A percentile compares a stretch with the other conserved stretches of the same genome.
These are phyloP conservation scores for Sitta europaea DNA, from an alignment of 2,113 vertebrate genomes.

Conservation along the genomic window DNA sequence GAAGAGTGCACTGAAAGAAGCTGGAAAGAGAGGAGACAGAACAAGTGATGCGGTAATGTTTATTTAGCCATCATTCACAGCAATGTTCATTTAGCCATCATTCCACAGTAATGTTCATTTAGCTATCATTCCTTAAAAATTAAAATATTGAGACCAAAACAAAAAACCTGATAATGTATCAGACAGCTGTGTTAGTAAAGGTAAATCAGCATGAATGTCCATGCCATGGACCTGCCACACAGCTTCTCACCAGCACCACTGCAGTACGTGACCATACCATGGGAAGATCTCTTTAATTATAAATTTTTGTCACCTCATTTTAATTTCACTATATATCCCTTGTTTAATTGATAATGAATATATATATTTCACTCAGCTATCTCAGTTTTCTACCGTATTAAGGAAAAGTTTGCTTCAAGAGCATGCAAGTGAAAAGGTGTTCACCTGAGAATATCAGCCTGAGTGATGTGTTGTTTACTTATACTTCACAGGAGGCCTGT, in stretches of 20 bases:
- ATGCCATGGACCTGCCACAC: too few relatives aligned
- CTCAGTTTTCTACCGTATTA: background rate
- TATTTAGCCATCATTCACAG: too few relatives aligned
- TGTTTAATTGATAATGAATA: background rate
- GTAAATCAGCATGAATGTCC: background rate
- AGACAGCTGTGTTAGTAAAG: background rate
- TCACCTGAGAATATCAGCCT: slow-evolving; percentile 5
- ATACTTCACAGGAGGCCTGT: slow-evolving; percentile 38
- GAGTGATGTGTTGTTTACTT: slow-evolving; percentile 3
- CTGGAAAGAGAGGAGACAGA: background rate
- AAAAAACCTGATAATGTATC: background rate
- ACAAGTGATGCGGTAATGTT: too few relatives aligned
- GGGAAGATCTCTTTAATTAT: background rate
- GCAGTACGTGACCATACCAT: background rate
- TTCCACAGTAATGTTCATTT: background rate
- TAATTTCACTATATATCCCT: background rate
- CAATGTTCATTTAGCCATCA: background rate
- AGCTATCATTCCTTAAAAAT: background rate
- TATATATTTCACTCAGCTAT: background rate
- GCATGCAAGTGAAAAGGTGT: background rate
- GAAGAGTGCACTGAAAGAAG: background rate
- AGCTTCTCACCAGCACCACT: background rate
- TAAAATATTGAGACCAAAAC: background rate
- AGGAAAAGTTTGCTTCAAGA: slow-evolving; percentile 12
- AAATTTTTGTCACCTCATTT: background rate